These are phyloP conservation scores for Yponomeuta plumbellus DNA, from an alignment of 2,888 invertebrate genomes.

Conservation along the genomic window DNA sequence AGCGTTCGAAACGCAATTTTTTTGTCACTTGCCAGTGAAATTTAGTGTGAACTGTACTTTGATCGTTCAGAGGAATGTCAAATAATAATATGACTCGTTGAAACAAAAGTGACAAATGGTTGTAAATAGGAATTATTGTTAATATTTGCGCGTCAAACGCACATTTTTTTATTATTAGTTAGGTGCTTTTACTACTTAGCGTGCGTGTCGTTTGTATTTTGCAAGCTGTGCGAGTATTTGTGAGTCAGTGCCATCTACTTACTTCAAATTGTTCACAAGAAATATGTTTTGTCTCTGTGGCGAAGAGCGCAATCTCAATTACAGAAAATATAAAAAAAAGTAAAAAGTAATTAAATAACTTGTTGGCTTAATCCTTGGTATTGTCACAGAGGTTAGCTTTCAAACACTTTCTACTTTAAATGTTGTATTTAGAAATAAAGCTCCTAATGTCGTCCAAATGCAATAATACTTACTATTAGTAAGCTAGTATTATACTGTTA, in stretches of 20 bases:
- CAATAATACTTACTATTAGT: constrained; percentile 2
- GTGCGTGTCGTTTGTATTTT: constrained; percentile 7
- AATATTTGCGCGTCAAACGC: constrained; percentile 14
- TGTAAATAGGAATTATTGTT: constrained; percentile 12
- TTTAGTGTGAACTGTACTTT: too few relatives aligned
- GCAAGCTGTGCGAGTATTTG: background rate
- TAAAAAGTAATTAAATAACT: background rate
- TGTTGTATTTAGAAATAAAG: background rate
- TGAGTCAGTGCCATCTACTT: constrained; percentile 7
- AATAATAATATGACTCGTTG: background rate
- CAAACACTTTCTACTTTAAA: background rate
- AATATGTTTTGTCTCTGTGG: background rate
- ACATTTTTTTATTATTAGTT: constrained; percentile 4
- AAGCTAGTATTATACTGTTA: constrained; percentile 15
- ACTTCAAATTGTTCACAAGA: background rate
- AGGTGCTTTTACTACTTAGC: constrained; percentile 9
- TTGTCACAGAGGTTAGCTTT: background rate
- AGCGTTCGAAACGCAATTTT: constrained; percentile 60
- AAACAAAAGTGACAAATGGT: background rate
- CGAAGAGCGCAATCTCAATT: constrained; percentile 3
- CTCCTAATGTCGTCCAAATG: background rate
- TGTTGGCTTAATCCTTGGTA: background rate
- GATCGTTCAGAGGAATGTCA: background rate
- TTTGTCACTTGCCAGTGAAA: constrained; percentile 23
- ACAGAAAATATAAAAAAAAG: too few relatives aligned